phyloP scores from a whole-genome alignment of 2,888 invertebrate species.

The Gonocerus acuteangulatus region DNA sequence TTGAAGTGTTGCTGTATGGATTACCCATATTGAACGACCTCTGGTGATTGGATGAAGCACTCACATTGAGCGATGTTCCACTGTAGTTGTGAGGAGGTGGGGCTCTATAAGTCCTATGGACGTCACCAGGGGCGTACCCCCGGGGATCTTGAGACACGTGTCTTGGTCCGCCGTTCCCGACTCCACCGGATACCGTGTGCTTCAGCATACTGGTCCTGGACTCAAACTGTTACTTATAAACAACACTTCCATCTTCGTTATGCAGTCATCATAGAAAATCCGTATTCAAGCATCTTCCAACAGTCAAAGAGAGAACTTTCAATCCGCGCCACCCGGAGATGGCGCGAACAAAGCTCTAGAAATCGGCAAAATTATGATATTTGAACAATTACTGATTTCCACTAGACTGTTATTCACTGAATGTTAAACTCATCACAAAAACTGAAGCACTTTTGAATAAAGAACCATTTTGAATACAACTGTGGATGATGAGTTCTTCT shows the following conservation, averaged over 20 bases:
- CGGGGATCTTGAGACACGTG: slow-evolving; percentile 20
- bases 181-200: slow-evolving; percentile 27
- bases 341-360: slow-evolving; percentile 6
- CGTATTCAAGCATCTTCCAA: background rate
- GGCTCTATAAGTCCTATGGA: slow-evolving; percentile 16
- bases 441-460: no score
- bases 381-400: no score
- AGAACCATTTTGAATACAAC: no score
- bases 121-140: slow-evolving; percentile 21
- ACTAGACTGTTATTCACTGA: no score
- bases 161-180: slow-evolving; percentile 25
- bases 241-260: slow-evolving; percentile 27
- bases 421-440: no score
- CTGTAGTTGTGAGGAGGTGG: slow-evolving; percentile 9
- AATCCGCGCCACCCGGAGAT: slow-evolving; percentile 15
- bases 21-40: slow-evolving; percentile 29
- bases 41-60: slow-evolving; percentile 11
- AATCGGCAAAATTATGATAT: no score
- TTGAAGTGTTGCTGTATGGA: slow-evolving; percentile 39
- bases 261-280: background rate
- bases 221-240: slow-evolving; percentile 41
- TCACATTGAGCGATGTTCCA: slow-evolving; percentile 16
- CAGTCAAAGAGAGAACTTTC: background rate
- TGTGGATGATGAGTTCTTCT: no score
- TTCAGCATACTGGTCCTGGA: slow-evolving; percentile 37